Conservation (phyloP, 2,113 vertebrate genomes). For the Nothoprocta pentlandii region DNA sequence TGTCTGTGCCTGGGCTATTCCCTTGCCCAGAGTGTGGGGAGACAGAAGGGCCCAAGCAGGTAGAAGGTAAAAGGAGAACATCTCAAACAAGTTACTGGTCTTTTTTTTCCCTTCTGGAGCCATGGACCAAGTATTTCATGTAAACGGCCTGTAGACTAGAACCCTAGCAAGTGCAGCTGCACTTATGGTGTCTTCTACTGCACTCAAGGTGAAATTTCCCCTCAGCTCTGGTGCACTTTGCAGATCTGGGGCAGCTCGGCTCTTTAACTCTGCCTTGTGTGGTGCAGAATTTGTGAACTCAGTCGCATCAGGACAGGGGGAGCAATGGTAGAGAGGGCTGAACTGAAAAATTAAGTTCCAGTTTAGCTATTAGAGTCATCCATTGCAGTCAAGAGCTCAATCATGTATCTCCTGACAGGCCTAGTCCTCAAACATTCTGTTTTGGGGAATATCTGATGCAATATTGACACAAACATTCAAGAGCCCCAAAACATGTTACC, state of each 20-base stretch:
- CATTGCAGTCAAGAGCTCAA: neutral
- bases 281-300: neutral
- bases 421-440: neutral
- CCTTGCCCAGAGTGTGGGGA: neutral
- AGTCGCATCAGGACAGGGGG: neutral
- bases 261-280: neutral
- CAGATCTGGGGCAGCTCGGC: neutral
- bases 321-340: neutral
- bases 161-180: neutral
- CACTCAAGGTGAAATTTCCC: neutral
- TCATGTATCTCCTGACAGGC: neutral
- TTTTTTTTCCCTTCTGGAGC: neutral
- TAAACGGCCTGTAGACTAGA: neutral
- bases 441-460: neutral
- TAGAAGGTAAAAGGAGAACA: neutral
- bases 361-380: neutral
- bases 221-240: neutral
- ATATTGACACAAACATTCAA: neutral
- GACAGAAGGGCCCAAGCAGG: neutral
- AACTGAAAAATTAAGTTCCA: neutral
- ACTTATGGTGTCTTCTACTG: fast-evolving
- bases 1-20: neutral
- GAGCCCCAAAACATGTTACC: neutral
- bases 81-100: neutral
- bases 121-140: neutral